These are phyloP conservation scores for Tetranychus piercei DNA, from an alignment of 2,888 invertebrate species.

Conservation along the genomic window DNA sequence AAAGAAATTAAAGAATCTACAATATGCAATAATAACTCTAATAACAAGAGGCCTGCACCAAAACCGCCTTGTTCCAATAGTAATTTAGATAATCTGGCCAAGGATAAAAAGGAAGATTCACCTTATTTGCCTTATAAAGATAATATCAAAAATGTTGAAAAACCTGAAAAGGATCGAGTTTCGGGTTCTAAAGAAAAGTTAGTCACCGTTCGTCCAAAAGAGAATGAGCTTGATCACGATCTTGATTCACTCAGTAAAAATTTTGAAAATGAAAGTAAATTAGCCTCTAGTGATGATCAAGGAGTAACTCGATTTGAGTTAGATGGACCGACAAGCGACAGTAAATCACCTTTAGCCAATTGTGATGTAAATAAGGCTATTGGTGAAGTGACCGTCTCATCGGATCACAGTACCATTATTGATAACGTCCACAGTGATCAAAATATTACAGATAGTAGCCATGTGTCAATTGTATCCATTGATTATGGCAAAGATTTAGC, in stretches of 20 bases:
- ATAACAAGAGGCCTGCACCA: constrained; percentile 21
- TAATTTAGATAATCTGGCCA: not conserved
- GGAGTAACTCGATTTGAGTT: not conserved
- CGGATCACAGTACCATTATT: constrained; percentile 23
- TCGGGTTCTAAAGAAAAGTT: not conserved
- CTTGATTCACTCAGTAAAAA: not conserved
- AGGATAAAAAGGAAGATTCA: not conserved
- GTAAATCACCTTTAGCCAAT: not conserved
- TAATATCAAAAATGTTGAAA: not conserved
- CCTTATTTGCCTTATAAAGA: not conserved
- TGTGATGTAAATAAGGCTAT: constrained; percentile 7
- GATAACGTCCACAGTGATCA: constrained; percentile 11
- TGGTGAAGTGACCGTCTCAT: constrained; percentile 23
- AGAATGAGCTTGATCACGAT: not conserved
- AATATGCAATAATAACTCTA: constrained; percentile 7
- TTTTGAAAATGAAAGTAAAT: not conserved
- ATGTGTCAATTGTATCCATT: constrained; percentile 75
- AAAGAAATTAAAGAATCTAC: constrained; percentile 6
- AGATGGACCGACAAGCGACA: not conserved
- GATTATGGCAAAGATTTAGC: constrained; percentile 31
- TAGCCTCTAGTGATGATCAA: not conserved
- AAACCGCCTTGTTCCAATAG: constrained; percentile 13
- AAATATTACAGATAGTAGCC: constrained; percentile 49
- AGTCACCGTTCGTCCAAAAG: not conserved
- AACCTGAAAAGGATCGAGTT: not conserved